Evolutionary conservation across 2,113 vertebrate genomes (phyloP).

Genomic region (Myrmophylax atrothorax): DNA sequence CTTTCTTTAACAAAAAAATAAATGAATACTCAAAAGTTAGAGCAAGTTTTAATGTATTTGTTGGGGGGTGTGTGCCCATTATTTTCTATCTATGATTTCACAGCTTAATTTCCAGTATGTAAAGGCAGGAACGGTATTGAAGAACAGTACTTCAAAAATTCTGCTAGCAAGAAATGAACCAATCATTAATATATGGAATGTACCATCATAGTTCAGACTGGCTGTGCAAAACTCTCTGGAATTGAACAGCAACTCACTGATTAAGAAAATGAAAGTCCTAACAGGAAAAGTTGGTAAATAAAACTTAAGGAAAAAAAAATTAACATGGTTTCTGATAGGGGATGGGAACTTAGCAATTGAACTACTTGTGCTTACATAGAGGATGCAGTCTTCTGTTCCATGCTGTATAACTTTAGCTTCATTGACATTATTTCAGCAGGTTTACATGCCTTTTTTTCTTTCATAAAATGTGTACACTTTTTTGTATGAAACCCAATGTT

Average conservation of each 20-base stretch:
- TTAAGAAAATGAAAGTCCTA: neutral
- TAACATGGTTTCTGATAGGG: neutral
- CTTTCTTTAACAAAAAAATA: neutral
- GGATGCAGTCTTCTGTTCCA: neutral
- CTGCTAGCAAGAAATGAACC: neutral
- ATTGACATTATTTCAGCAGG: neutral
- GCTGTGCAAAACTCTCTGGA: neutral
- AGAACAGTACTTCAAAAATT: neutral
- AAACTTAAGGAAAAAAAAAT: neutral
- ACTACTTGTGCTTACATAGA: neutral
- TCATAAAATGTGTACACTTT: neutral
- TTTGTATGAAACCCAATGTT: neutral
- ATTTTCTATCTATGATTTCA: neutral
- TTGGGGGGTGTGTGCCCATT: neutral
- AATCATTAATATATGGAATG: neutral
- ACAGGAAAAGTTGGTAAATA: neutral
- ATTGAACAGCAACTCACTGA: neutral
- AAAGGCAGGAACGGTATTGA: neutral
- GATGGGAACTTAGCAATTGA: neutral
- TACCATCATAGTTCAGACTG: neutral
- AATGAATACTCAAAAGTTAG: neutral
- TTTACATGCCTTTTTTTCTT: neutral
- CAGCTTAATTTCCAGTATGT: neutral
- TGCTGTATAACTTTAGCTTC: neutral
- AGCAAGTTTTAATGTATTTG: neutral